Conservation (phyloP, 2,888 invertebrate genomes). For the Icerya purchasi region DNA sequence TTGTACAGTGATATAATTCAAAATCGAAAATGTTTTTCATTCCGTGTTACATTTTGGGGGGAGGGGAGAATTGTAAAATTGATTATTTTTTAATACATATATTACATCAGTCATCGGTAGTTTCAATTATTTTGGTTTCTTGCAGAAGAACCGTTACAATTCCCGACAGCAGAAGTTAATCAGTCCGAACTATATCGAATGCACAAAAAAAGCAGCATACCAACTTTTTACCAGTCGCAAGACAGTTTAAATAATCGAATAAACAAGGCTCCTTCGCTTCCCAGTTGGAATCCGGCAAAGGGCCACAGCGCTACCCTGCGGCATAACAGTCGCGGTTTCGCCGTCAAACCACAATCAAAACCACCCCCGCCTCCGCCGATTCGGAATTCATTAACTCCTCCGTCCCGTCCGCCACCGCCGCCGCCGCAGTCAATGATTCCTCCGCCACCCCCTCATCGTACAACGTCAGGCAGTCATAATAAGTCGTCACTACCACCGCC, state of each 20-base stretch:
- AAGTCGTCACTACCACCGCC: slow-evolving; percentile 10
- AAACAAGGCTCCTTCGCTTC: slow-evolving; percentile 18
- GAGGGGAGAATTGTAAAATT: no score
- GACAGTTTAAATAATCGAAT: slow-evolving; percentile 25
- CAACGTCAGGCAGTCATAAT: slow-evolving; percentile 10
- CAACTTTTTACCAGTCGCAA: slow-evolving; percentile 32
- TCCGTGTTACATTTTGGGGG: no score
- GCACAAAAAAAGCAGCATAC: slow-evolving; percentile 27
- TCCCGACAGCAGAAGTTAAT: no score
- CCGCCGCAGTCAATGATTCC: slow-evolving; percentile 21
- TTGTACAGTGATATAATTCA: no score
- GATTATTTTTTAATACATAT: no score
- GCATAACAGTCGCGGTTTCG: slow-evolving; percentile 16
- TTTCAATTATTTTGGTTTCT: no score
- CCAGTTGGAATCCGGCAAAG: slow-evolving; percentile 23
- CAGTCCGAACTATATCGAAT: slow-evolving; percentile 16
- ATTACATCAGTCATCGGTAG: no score
- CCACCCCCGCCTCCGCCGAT: slow-evolving; percentile 35
- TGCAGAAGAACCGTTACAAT: no score
- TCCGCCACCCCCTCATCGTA: slow-evolving; percentile 16
- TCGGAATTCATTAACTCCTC: slow-evolving; percentile 19
- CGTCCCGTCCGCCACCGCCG: slow-evolving; percentile 22
- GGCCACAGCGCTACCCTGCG: slow-evolving; percentile 20
- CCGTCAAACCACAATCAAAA: slow-evolving; percentile 31
- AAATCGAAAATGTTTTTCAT: no score